Conservation (phyloP, 2,888 invertebrate genomes). For the Panopea generosa region DNA sequence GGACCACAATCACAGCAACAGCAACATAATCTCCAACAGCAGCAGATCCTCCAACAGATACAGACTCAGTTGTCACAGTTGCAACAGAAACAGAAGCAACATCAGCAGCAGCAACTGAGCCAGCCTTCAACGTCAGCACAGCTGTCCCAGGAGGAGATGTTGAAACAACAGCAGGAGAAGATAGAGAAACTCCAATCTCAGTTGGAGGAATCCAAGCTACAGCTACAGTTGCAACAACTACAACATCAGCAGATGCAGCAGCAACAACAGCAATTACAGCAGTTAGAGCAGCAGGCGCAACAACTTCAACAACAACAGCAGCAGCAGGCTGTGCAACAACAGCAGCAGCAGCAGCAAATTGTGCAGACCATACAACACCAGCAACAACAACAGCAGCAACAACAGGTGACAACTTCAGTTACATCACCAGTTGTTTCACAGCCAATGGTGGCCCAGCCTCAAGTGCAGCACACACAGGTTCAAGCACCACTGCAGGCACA, state of each 20-base stretch:
- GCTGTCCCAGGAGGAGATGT: conserved; percentile 74
- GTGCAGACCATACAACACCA: conserved; percentile 23
- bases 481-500: background rate
- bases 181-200: conserved; percentile 94
- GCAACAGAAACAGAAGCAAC: conserved; percentile 67
- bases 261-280: conserved; percentile 74
- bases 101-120: conserved; percentile 60
- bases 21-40: conserved; percentile 43
- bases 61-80: conserved; percentile 71
- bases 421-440: background rate
- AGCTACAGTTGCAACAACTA: conserved; percentile 72
- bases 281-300: conserved; percentile 69
- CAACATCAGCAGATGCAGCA: conserved; percentile 74
- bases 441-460: conserved; percentile 7
- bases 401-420: conserved; percentile 17
- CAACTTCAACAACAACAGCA: conserved; percentile 63
- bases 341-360: conserved; percentile 80
- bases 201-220: conserved; percentile 79
- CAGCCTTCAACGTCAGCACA: conserved; percentile 37
- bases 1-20: conserved; percentile 85
- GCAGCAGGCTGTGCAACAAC: conserved; percentile 61
- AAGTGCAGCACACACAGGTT: background rate
- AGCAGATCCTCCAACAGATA: conserved; percentile 64
- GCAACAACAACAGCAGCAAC: conserved; percentile 30
- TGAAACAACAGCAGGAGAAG: conserved; percentile 92